Base-by-base conservation (phyloP, 2,113 vertebrate genomes). In the Leptobrachium ailaonicum region DNA sequence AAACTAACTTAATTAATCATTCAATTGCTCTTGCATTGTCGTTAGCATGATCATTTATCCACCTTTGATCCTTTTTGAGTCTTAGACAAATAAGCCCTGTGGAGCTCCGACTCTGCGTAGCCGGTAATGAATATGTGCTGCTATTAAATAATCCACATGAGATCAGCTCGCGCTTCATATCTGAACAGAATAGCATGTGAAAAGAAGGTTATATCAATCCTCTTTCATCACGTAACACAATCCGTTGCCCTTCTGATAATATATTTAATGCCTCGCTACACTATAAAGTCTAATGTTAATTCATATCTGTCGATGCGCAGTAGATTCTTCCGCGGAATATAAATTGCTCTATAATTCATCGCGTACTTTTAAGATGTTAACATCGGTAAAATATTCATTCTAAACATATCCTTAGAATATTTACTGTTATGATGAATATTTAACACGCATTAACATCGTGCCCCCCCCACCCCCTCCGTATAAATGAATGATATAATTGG, bases 1-100 rank as follows among this genome's bases (percentile, higher is more conserved):
- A 79, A 82, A 69, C 64, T 58, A 67, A 62, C 72, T 8, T 80
- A 81, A 83, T 69, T 42, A 70, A 73, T 82, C 79, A 82, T 66
- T 69, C 53, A 76, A 56, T 75, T 79, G 64, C 56, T 71, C 79
- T 66, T 60, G 68, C 67, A 66, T 82, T 66, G 53, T 76, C 82
- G 79, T 63, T 74, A 62, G 44, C 40, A n/a, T 45, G 68, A 47
- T 79, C 50, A 54, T 41, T 80, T 66, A 53, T 77, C 67, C 71
- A 66, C 45, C 47, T 71, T 69, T 74, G 82, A 63, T 77, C 76
- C 74, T 79, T 45, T 60, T 66, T 66, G 41, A 54, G 53, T 73
- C 44, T 54, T 68, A 79, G 72, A 62, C 71, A 79, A 79, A 83
- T 79, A 54, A 79, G 72, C 72, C 72, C 66, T 41, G 41, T 68